These are phyloP conservation scores for Atherinomorus stipes DNA, from an alignment of 2,113 vertebrate species.

Conservation along the genomic window DNA sequence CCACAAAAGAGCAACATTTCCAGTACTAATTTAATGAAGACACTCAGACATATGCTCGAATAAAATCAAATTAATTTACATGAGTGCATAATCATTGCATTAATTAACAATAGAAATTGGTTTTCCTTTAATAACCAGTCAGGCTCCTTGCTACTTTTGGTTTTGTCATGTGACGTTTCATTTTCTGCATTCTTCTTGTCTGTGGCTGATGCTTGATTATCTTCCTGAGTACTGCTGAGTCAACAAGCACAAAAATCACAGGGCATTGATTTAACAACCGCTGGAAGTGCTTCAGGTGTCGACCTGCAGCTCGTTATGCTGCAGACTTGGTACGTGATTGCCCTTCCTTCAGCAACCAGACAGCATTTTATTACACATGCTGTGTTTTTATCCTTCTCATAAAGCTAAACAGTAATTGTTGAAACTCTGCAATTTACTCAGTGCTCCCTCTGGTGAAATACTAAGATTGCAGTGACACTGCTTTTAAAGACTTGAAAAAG, in stretches of 20 bases:
- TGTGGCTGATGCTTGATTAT: constrained; percentile 10
- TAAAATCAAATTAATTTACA: background rate
- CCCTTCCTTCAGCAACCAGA: background rate
- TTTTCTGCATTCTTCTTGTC: constrained; percentile 17
- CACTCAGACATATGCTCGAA: background rate
- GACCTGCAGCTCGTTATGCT: too few relatives aligned
- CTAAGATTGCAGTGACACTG: constrained; percentile 1
- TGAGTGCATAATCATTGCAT: background rate
- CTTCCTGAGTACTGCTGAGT: constrained; percentile 18
- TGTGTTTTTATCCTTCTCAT: too few relatives aligned
- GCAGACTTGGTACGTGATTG: background rate
- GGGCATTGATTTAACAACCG: constrained; percentile 32
- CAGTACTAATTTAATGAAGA: too few relatives aligned
- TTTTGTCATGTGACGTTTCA: background rate
- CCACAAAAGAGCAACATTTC: too few relatives aligned
- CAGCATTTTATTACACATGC: background rate
- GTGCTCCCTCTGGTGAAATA: background rate
- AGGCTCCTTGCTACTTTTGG: background rate
- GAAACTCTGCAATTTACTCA: constrained; percentile 1
- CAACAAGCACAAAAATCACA: constrained; percentile 1
- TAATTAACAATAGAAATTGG: background rate
- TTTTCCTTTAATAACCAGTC: background rate
- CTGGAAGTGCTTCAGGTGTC: background rate
- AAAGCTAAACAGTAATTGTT: too few relatives aligned
- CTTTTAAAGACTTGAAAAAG: too few relatives aligned